Evolutionary conservation across 2,797 vertebrate species (phyloP).

Genomic region (Diplodus puntazzo): DNA sequence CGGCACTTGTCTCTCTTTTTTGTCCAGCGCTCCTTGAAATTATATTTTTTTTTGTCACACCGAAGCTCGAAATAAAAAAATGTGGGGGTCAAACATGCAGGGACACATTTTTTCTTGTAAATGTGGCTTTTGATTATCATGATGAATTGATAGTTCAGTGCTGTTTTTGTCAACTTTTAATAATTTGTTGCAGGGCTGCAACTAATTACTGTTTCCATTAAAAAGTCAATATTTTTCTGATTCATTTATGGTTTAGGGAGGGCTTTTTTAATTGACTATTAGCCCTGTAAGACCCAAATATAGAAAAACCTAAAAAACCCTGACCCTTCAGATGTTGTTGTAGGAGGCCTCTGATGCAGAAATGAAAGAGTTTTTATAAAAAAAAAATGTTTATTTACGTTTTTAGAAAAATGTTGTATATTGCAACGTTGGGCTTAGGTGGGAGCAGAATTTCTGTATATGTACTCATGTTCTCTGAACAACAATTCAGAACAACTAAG

Average conservation of each 20-base stretch:
- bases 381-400: too few relatives aligned
- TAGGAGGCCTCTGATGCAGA: too few relatives aligned
- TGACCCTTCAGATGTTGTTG: too few relatives aligned
- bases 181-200: neutral
- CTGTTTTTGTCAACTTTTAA: neutral
- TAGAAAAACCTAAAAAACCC: too few relatives aligned
- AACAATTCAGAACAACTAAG: too few relatives aligned
- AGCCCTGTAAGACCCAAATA: too few relatives aligned
- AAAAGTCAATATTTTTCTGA: neutral
- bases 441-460: too few relatives aligned
- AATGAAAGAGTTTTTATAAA: too few relatives aligned
- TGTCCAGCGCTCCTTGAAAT: neutral
- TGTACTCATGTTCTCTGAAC: too few relatives aligned
- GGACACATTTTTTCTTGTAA: neutral
- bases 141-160: neutral
- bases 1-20: neutral
- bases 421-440: too few relatives aligned
- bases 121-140: neutral
- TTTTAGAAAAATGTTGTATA: too few relatives aligned
- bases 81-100: neutral
- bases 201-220: neutral
- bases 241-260: neutral
- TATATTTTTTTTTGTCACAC: neutral
- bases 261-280: neutral
- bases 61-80: neutral